Evolutionary conservation across 1,140 invertebrate species (phyloP).

Genomic region (Drosophila cardini): DNA sequence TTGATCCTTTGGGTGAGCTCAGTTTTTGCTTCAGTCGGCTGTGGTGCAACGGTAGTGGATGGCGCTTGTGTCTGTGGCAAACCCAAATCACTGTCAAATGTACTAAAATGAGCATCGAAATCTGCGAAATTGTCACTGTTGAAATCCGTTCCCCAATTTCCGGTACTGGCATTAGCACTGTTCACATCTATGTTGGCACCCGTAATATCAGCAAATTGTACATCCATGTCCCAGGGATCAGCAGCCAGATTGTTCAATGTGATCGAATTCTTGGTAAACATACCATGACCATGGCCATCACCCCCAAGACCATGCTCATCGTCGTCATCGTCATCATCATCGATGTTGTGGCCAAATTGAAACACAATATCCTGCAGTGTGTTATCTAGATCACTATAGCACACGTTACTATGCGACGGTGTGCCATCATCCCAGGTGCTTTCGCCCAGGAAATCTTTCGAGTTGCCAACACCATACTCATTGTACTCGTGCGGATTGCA

Average conservation of each 20-base stretch:
- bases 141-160: slow-evolving; percentile 69
- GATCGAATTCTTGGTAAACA: slow-evolving; percentile 68
- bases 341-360: slow-evolving; percentile 72
- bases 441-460: slow-evolving; percentile 66
- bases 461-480: slow-evolving; percentile 55
- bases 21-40: slow-evolving; percentile 18
- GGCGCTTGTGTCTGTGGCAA: slow-evolving; percentile 34
- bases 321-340: slow-evolving; percentile 77
- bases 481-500: slow-evolving; percentile 78
- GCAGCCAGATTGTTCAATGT: slow-evolving; percentile 62
- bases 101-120: slow-evolving; percentile 81
- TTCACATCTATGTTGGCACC: slow-evolving; percentile 49
- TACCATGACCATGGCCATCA: slow-evolving; percentile 57
- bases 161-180: slow-evolving; percentile 45
- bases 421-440: slow-evolving; percentile 58
- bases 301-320: slow-evolving; percentile 64
- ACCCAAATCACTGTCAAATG: slow-evolving; percentile 72
- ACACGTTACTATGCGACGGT: slow-evolving; percentile 57
- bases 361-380: slow-evolving; percentile 74
- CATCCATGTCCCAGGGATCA: slow-evolving; percentile 75
- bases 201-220: slow-evolving; percentile 68
- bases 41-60: slow-evolving; percentile 8
- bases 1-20: slow-evolving; percentile 14
- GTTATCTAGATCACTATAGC: slow-evolving; percentile 62
- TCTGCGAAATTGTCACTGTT: slow-evolving; percentile 79